Evolutionary conservation across 2,113 vertebrate species (phyloP).

Genomic region (Caranx ignobilis): DNA sequence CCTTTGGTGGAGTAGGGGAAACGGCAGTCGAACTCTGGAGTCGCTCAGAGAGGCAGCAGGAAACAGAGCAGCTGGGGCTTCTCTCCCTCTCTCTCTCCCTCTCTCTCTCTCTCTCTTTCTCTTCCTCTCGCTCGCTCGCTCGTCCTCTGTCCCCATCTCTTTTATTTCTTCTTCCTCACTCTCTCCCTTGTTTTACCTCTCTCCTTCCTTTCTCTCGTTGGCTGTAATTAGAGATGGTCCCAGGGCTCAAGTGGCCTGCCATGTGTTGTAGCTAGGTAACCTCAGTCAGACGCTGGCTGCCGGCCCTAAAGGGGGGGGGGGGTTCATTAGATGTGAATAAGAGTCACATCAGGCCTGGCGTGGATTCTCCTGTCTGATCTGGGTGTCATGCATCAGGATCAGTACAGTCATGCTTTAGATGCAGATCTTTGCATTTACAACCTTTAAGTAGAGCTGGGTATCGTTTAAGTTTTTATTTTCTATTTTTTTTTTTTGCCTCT

Average conservation of each 20-base stretch:
- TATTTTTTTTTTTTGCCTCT: no score
- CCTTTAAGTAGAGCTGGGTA: neutral
- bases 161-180: neutral
- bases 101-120: constrained; percentile 16
- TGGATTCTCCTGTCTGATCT: constrained; percentile 39
- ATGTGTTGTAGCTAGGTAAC: constrained; percentile 73
- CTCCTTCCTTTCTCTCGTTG: constrained; percentile 27
- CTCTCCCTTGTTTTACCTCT: neutral
- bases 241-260: constrained; percentile 52
- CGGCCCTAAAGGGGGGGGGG: constrained; percentile 35
- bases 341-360: constrained; percentile 38
- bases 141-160: neutral
- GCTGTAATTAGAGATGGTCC: constrained; percentile 74
- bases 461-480: neutral
- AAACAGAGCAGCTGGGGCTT: constrained; percentile 60
- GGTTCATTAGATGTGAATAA: constrained; percentile 68
- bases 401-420: neutral
- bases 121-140: neutral
- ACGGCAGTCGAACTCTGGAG: constrained; percentile 3
- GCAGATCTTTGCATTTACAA: neutral
- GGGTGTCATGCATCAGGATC: constrained; percentile 6
- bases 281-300: constrained; percentile 59
- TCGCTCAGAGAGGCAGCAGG: constrained; percentile 34
- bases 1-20: constrained; percentile 36
- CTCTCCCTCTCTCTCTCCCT: constrained; percentile 13